phyloP scores from a whole-genome alignment of 2,113 vertebrate genomes.

The Peucedramus taeniatus region DNA sequence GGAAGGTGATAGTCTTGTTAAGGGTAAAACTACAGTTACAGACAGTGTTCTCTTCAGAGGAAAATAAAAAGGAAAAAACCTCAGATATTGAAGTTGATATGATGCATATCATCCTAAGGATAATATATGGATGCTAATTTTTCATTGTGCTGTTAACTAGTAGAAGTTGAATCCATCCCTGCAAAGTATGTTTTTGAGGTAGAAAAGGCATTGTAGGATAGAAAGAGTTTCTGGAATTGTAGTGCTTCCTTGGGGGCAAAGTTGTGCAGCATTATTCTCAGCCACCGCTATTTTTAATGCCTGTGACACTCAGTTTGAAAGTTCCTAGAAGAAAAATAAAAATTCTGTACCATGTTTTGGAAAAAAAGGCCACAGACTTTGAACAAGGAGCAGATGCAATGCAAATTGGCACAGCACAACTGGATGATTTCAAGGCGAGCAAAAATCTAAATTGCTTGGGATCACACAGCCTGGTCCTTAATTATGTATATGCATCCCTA shows the following conservation, averaged over 20 bases:
- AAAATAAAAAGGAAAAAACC: neutral
- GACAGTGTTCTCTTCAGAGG: neutral
- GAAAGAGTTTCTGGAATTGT: neutral
- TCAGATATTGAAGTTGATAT: neutral
- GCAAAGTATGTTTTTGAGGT: neutral
- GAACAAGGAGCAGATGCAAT: neutral
- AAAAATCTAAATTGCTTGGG: neutral
- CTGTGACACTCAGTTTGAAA: neutral
- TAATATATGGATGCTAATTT: neutral
- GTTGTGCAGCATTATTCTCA: fast-evolving
- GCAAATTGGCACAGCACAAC: neutral
- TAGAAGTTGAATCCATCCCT: neutral
- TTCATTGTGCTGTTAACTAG: neutral
- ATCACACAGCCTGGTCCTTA: neutral
- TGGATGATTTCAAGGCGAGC: neutral
- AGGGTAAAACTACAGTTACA: neutral
- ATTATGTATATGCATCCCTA: neutral
- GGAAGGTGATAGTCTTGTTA: neutral
- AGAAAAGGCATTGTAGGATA: neutral
- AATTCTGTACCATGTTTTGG: neutral
- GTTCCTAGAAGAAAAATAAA: neutral
- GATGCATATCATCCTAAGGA: neutral
- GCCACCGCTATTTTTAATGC: neutral
- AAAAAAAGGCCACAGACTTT: neutral
- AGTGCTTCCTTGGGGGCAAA: neutral